Conservation (phyloP, 2,888 invertebrate species). For the Drosophila silvestris region DNA sequence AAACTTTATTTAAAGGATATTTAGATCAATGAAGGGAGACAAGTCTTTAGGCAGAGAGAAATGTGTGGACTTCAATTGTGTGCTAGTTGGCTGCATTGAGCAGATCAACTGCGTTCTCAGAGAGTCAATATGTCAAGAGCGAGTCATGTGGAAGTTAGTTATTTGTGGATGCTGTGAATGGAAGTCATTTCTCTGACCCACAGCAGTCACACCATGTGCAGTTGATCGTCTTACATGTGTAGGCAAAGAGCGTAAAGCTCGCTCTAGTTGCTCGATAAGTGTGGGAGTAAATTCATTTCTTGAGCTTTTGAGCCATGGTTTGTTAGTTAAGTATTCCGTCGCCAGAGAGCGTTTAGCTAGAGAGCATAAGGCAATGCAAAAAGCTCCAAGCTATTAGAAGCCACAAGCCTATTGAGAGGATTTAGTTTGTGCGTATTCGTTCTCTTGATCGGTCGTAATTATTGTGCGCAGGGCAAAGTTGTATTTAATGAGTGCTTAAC, state of each 20-base stretch:
- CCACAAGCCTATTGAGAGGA: background rate
- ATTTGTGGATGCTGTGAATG: background rate
- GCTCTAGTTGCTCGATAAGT: background rate
- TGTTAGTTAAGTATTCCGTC: background rate
- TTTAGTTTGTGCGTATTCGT: slow-evolving; percentile 3
- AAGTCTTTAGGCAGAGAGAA: background rate
- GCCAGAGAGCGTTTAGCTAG: background rate
- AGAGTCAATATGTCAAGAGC: background rate
- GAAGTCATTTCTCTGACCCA: background rate
- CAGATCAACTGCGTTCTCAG: slow-evolving; percentile 2
- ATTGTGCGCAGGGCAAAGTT: background rate
- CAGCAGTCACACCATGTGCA: background rate
- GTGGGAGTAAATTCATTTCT: background rate
- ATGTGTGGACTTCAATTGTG: background rate
- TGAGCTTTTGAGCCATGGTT: background rate
- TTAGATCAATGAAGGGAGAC: slow-evolving; percentile 5
- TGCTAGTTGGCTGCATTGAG: background rate
- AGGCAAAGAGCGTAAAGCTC: background rate
- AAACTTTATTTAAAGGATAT: slow-evolving; percentile 30
- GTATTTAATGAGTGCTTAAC: background rate
- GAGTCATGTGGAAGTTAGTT: background rate
- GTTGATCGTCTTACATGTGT: background rate
- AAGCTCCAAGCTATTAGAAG: background rate
- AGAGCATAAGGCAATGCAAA: background rate
- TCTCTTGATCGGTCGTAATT: background rate